phyloP scores from a whole-genome alignment of 2,888 invertebrate species.

The Lycocerus yunnanus region DNA sequence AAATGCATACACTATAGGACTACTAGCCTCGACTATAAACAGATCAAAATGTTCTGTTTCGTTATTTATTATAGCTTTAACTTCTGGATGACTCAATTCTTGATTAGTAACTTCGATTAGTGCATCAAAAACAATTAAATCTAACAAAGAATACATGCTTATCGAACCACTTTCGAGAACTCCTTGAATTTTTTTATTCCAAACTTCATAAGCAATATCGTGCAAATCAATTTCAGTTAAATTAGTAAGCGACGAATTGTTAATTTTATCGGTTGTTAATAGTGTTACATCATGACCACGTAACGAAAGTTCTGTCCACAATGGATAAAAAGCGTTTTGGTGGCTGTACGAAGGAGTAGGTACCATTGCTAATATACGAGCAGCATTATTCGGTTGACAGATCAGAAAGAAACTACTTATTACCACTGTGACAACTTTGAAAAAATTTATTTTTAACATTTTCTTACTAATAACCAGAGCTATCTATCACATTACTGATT shows the following conservation, averaged over 20 bases:
- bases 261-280: slow-evolving; percentile 54
- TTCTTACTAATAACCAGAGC: not conserved
- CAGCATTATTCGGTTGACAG: slow-evolving; percentile 26
- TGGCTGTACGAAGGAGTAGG: slow-evolving; percentile 58
- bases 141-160: not conserved
- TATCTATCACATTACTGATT: not conserved
- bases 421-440: not conserved
- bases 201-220: slow-evolving; percentile 41
- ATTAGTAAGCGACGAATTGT: slow-evolving; percentile 48
- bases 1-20: slow-evolving; percentile 35
- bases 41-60: slow-evolving; percentile 46
- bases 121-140: not conserved
- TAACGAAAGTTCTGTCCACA: slow-evolving; percentile 54
- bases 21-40: slow-evolving; percentile 46
- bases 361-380: slow-evolving; percentile 54
- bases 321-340: slow-evolving; percentile 55
- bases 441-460: not conserved
- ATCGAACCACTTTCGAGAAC: not conserved
- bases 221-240: slow-evolving; percentile 52
- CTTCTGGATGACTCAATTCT: slow-evolving; percentile 36
- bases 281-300: slow-evolving; percentile 58
- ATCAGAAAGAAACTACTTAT: not conserved
- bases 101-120: not conserved
- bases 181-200: not conserved
- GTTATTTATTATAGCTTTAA: slow-evolving; percentile 46